A percentile compares a stretch with the other conserved stretches of the same genome.
Evolutionary conservation across 2,888 invertebrate genomes (phyloP).

Genomic region (Oligia fasciuncula): DNA sequence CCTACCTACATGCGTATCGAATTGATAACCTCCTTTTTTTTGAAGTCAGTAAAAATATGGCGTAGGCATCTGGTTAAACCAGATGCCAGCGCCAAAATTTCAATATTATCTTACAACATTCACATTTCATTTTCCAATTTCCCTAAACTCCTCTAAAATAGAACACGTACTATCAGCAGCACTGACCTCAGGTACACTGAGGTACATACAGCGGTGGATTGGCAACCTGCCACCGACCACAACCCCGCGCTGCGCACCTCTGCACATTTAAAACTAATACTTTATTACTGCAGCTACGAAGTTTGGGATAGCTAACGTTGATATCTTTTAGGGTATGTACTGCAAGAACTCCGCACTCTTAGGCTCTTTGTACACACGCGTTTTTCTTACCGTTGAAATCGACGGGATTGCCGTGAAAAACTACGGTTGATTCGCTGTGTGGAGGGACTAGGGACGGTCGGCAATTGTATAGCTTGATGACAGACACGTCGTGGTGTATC

Average conservation of each 20-base stretch:
- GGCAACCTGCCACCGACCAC: conserved; percentile 44
- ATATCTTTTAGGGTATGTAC: neutral
- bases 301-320: neutral
- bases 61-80: neutral
- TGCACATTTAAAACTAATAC: conserved; percentile 21
- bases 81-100: neutral
- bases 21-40: too few species aligned
- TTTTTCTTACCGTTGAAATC: neutral
- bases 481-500: too few species aligned
- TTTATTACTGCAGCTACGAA: conserved; percentile 6
- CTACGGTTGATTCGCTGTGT: neutral
- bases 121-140: conserved; percentile 24
- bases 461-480: neutral
- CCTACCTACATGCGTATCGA: too few species aligned
- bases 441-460: neutral
- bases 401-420: neutral
- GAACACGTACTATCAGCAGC: conserved; percentile 10
- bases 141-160: neutral
- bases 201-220: conserved; percentile 1
- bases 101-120: neutral
- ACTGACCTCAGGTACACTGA: conserved; percentile 20
- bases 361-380: neutral
- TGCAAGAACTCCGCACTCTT: neutral
- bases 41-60: too few species aligned
- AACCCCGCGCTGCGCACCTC: neutral